A percentile compares a stretch with the other conserved stretches of the same genome.
These are phyloP conservation scores for Andricus grossulariae DNA, from an alignment of 1,140 invertebrate species.

Conservation along the genomic window DNA sequence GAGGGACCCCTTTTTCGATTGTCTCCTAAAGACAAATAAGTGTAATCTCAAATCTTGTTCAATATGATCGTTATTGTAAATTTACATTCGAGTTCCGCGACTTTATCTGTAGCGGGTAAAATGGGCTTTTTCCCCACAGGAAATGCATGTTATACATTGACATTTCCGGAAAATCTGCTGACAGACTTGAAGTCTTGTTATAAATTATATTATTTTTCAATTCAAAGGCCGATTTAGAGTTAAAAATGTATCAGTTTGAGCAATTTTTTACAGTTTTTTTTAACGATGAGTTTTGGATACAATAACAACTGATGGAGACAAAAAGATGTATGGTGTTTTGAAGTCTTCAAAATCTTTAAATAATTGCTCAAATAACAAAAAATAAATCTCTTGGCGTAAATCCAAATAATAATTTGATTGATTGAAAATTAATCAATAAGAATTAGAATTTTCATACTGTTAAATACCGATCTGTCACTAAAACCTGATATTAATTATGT, in stretches of 20 bases:
- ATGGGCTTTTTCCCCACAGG: constrained; percentile 16
- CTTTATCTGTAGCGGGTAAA: constrained; percentile 12
- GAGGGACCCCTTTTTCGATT: not conserved
- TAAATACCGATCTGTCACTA: too few relatives aligned
- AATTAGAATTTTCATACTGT: too few relatives aligned
- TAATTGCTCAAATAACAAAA: too few relatives aligned
- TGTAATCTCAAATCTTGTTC: constrained; percentile 15
- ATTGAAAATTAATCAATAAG: too few relatives aligned
- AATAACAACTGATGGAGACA: not conserved
- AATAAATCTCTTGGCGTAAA: too few relatives aligned
- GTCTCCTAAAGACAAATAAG: not conserved
- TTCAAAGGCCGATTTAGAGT: not conserved
- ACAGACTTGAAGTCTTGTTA: not conserved
- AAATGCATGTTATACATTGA: not conserved
- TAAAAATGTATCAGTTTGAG: not conserved
- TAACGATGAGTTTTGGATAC: too few relatives aligned
- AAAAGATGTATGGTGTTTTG: not conserved
- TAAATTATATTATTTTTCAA: not conserved
- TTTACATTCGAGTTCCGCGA: constrained; percentile 25
- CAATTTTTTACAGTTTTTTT: too few relatives aligned
- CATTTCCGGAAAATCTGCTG: not conserved
- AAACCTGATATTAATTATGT: too few relatives aligned
- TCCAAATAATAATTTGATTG: too few relatives aligned
- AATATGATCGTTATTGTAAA: constrained; percentile 17
- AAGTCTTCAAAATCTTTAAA: too few relatives aligned